These are phyloP conservation scores for Scomberomorus guttatus DNA, from an alignment of 2,797 vertebrate species.

Conservation along the genomic window DNA sequence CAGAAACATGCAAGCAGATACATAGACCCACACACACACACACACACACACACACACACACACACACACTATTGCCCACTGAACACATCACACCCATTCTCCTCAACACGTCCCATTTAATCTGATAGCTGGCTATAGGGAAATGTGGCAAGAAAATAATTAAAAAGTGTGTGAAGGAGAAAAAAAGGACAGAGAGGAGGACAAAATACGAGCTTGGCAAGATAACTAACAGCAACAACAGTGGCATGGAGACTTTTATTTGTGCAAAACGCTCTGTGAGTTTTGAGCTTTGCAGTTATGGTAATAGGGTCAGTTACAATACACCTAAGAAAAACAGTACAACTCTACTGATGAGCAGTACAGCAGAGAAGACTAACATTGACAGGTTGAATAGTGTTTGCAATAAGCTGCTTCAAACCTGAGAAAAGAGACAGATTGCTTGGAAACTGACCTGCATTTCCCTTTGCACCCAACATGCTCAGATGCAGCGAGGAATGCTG, in stretches of 20 bases:
- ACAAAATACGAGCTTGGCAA: constrained; percentile 29
- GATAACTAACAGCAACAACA: constrained; percentile 36
- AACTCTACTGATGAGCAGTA: neutral
- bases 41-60: constrained; percentile 9
- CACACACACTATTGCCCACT: constrained; percentile 9
- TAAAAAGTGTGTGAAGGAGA: constrained; percentile 67
- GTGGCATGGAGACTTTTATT: constrained; percentile 5
- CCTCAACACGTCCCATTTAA: constrained; percentile 69
- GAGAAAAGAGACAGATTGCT: neutral
- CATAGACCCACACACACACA: constrained; percentile 1
- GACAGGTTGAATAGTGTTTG: neutral
- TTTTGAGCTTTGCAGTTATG: neutral
- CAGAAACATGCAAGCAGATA: constrained; percentile 7
- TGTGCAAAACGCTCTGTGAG: neutral
- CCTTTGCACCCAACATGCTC: neutral
- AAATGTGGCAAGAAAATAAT: constrained; percentile 67
- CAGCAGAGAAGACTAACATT: neutral
- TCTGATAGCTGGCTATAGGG: constrained; percentile 62
- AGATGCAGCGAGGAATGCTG: neutral
- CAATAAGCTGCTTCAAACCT: too few species aligned
- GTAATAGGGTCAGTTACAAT: constrained; percentile 18
- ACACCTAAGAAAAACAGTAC: constrained; percentile 3
- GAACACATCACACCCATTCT: constrained; percentile 62
- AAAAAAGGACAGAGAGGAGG: constrained; percentile 48
- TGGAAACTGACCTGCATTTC: neutral